These are phyloP conservation scores for Sorex araneus DNA, from an alignment of 2,113 vertebrate species.

Conservation along the genomic window DNA sequence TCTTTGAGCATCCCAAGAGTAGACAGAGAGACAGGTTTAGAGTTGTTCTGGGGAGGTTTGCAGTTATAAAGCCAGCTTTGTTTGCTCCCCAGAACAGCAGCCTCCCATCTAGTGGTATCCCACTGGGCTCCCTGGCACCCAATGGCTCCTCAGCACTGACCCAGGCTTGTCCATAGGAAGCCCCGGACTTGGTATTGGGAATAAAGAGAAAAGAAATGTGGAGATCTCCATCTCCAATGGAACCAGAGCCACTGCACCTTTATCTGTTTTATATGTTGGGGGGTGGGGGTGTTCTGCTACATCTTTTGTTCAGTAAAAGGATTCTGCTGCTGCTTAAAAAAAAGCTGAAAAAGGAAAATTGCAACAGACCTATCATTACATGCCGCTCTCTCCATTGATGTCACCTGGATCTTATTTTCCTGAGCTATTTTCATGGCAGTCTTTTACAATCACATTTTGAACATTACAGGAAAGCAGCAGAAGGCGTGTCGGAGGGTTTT, in stretches of 20 bases:
- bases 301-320: conserved; percentile 49
- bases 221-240: neutral
- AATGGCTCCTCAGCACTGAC: neutral
- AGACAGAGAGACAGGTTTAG: neutral
- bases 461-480: conserved; percentile 39
- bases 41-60: neutral
- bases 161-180: neutral
- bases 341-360: conserved; percentile 5
- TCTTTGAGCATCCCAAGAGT: neutral
- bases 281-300: neutral
- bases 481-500: conserved; percentile 25
- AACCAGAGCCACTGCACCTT: neutral
- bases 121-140: neutral
- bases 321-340: neutral
- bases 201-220: neutral
- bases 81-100: neutral
- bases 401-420: neutral
- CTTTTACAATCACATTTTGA: conserved; percentile 50
- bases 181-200: neutral
- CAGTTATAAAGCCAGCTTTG: neutral
- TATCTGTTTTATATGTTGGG: conserved; percentile 33
- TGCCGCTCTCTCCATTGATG: conserved; percentile 50
- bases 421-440: conserved; percentile 46
- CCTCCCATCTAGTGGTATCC: neutral
- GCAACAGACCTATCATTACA: conserved; percentile 38